phyloP scores from a whole-genome alignment of 2,888 invertebrate genomes.

The Polyommatus iphigenia region DNA sequence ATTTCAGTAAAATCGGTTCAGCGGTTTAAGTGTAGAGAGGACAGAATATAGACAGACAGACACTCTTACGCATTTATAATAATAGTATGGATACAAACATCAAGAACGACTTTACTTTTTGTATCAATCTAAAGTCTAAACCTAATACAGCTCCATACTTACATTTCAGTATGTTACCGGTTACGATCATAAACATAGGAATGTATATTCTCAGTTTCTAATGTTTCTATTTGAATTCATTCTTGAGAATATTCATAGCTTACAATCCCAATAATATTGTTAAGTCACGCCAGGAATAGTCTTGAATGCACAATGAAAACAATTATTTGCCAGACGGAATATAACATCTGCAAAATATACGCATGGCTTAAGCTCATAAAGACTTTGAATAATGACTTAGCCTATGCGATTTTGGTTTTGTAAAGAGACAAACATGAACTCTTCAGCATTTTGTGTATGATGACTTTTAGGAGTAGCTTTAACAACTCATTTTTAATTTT shows the following conservation, averaged over 20 bases:
- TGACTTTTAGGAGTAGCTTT: not conserved
- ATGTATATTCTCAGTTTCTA: not conserved
- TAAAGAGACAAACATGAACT: not conserved
- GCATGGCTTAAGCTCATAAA: not conserved
- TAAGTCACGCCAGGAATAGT: constrained; percentile 11
- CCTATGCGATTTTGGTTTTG: not conserved
- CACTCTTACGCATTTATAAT: too few species aligned
- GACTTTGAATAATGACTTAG: constrained; percentile 8
- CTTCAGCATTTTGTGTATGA: not conserved
- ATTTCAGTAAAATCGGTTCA: too few species aligned
- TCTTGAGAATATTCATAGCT: constrained; percentile 2
- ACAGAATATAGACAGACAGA: too few species aligned
- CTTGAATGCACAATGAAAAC: constrained; percentile 24
- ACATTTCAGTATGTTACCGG: not conserved
- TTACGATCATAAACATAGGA: not conserved
- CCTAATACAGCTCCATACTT: too few species aligned
- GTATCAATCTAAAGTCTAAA: too few species aligned
- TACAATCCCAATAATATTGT: constrained; percentile 10
- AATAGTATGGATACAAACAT: too few species aligned
- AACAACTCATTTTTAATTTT: not conserved
- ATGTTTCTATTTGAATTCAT: constrained; percentile 6
- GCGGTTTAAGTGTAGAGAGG: too few species aligned
- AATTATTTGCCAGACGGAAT: constrained; percentile 9
- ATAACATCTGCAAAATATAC: constrained; percentile 17
- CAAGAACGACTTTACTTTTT: too few species aligned